Evolutionary conservation across 2,888 invertebrate genomes (phyloP), one percentile per base, ranked within the genome.

Genomic region (Colostygia pectinataria): DNA sequence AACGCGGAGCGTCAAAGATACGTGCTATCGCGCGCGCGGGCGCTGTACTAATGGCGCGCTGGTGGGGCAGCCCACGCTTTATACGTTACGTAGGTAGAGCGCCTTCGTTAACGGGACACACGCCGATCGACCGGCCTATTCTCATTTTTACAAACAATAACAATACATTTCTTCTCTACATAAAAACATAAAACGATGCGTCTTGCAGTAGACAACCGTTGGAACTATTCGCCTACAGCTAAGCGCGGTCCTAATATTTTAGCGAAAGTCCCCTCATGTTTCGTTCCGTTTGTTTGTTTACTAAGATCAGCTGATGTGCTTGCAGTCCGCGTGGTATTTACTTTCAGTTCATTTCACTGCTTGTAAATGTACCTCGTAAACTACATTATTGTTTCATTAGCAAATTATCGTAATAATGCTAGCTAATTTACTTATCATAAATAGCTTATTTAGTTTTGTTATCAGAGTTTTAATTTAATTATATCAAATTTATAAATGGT

Each of bases 51-150:
- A 83, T 89, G 88, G 75, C 80, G 84, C 75, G 79, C 74, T 82
- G 87, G 89, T 73, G 88, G 88, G 89, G 86, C 86, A 73, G 66
- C 80, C 83, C 75, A 83, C 84, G 80, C 81, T 89, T 83, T 87
- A 89, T 88, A 88, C 85, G 86, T 80, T 78, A 81, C 82, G 75
- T 74, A 85, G 85, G 83, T 83, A 87, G 84, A 75, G 82, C 77
- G 75, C 80, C 79, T 77, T 83, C 74, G 80, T 87, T 88, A 89
- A 88, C 88, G 89, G 89, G 84, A 88, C 87, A 88, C 86, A 83
- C 72, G 75, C 75, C 77, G 69, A 88, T 87, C 85, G 85, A 83
- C 83, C 86, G 83, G 83, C 85, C 87, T 88, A 88, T 87, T 87
- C 85, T 82, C 80, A 81, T 87, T 87, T 83, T 86, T 84, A 74